These are phyloP conservation scores for Maconellicoccus hirsutus DNA, from an alignment of 1,140 invertebrate genomes.

Conservation along the genomic window DNA sequence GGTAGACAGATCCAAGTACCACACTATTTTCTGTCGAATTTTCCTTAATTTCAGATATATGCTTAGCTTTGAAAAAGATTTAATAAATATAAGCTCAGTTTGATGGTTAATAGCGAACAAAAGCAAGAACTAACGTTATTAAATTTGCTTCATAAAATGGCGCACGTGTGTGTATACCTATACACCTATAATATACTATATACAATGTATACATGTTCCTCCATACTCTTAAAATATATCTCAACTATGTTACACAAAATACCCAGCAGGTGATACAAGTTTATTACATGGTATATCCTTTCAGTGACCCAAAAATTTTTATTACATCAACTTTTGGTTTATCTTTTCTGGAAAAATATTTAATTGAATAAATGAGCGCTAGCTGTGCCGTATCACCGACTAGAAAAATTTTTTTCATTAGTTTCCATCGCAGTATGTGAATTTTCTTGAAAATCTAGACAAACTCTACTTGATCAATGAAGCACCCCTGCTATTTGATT, in stretches of 20 bases:
- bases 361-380: background rate
- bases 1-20: background rate
- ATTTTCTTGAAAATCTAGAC: too few species aligned
- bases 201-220: too few species aligned
- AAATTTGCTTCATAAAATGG: conserved; percentile 1
- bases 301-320: background rate
- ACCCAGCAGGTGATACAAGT: conserved; percentile 7
- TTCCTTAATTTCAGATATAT: background rate
- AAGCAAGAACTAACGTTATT: background rate
- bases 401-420: too few species aligned
- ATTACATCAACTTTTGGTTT: background rate
- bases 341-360: background rate
- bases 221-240: too few species aligned
- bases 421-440: too few species aligned
- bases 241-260: background rate
- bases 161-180: background rate
- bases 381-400: too few species aligned
- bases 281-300: background rate
- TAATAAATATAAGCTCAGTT: background rate
- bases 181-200: background rate
- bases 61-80: background rate
- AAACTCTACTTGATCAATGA: too few species aligned
- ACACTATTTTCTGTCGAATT: background rate
- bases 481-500: too few species aligned
- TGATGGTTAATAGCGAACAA: background rate